These are phyloP conservation scores for Apocheima hispidaria DNA, from an alignment of 2,888 invertebrate species.

Conservation along the genomic window DNA sequence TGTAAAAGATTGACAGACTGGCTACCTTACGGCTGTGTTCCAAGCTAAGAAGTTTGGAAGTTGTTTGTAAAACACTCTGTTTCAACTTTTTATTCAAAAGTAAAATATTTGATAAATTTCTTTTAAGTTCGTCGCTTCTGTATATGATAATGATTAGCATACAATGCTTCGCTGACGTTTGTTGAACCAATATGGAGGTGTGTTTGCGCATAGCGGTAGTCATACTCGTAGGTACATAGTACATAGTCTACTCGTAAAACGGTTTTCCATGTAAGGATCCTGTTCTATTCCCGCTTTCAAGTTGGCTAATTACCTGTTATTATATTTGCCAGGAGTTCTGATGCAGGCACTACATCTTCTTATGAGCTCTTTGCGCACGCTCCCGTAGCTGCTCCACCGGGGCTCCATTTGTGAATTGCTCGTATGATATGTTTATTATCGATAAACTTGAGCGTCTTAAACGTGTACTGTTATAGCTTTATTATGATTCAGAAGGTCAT, in stretches of 20 bases:
- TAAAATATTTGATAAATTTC: constrained; percentile 10
- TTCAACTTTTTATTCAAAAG: background rate
- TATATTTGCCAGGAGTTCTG: too few species aligned
- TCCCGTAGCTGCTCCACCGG: too few species aligned
- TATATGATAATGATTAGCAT: constrained; percentile 38
- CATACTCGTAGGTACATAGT: background rate
- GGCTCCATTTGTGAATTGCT: too few species aligned
- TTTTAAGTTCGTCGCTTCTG: constrained; percentile 16
- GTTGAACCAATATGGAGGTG: constrained; percentile 30
- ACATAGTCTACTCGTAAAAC: background rate
- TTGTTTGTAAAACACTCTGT: too few species aligned
- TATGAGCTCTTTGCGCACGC: too few species aligned
- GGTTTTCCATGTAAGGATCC: constrained; percentile 13
- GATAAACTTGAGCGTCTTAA: constrained; percentile 2
- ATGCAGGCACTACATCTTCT: too few species aligned
- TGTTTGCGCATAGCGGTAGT: constrained; percentile 19
- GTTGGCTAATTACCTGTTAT: too few species aligned
- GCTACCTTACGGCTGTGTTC: too few species aligned
- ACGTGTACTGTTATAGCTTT: constrained; percentile 9
- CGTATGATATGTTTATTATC: background rate
- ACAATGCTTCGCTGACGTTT: constrained; percentile 36
- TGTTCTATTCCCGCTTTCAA: background rate
- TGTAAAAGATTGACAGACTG: too few species aligned
- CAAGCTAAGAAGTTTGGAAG: too few species aligned
- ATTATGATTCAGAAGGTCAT: constrained; percentile 26